Conservation (phyloP, 2,113 vertebrate genomes). For the Nicator chloris region DNA sequence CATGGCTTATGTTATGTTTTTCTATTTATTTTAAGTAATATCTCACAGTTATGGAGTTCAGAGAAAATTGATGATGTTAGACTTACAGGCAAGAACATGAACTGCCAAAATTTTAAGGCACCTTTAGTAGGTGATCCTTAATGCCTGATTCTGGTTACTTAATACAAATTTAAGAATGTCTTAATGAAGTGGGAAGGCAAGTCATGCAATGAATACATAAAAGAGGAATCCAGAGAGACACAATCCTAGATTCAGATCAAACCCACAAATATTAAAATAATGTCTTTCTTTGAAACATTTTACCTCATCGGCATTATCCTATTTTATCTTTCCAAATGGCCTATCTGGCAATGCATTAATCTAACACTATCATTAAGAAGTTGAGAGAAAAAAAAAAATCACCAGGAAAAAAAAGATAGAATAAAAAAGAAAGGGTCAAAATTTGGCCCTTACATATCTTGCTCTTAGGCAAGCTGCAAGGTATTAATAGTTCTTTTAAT, state of each 20-base stretch:
- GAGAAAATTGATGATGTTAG: background rate
- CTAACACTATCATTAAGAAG: background rate
- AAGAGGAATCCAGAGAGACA: background rate
- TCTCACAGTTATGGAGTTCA: background rate
- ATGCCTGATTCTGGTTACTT: background rate
- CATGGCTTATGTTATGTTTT: background rate
- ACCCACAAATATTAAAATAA: background rate
- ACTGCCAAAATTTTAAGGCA: background rate
- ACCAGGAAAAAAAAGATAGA: background rate
- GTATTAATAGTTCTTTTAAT: background rate
- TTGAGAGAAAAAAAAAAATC: background rate
- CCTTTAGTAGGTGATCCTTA: background rate
- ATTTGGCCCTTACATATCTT: background rate
- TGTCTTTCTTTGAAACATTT: background rate
- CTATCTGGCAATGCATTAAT: background rate
- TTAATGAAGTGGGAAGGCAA: background rate
- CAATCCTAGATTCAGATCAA: background rate
- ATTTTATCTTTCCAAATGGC: background rate
- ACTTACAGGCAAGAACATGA: background rate
- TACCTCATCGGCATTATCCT: background rate
- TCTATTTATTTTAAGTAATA: constrained; percentile 35
- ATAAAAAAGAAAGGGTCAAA: background rate
- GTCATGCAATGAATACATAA: background rate
- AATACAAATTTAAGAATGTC: background rate
- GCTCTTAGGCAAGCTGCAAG: background rate